phyloP scores from a whole-genome alignment of 2,113 vertebrate genomes.

The Tragelaphus scriptus region DNA sequence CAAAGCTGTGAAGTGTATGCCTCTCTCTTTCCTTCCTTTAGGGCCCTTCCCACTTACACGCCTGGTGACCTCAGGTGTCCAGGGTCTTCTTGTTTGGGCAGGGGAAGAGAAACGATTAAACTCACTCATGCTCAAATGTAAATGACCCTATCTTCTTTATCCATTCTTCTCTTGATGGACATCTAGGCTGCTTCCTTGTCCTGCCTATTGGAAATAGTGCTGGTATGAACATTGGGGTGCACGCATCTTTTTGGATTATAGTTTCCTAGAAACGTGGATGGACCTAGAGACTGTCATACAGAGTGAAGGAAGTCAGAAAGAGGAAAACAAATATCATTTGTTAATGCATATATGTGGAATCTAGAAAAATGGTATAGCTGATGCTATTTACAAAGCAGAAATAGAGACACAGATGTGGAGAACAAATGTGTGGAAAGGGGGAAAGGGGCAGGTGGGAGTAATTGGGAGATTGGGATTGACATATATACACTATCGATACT shows the following conservation, averaged over 20 bases:
- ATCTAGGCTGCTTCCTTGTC: background rate
- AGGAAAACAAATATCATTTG: background rate
- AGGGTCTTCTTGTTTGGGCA: background rate
- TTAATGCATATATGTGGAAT: background rate
- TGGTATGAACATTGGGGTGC: background rate
- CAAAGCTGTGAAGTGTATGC: background rate
- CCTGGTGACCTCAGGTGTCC: background rate
- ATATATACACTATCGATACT: background rate
- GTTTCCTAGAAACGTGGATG: background rate
- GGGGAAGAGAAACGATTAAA: background rate
- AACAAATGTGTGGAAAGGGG: background rate
- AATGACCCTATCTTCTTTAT: background rate
- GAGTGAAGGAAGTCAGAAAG: background rate
- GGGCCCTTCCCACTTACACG: background rate
- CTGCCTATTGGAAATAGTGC: background rate
- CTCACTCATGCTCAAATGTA: background rate
- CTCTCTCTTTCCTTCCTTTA: constrained; percentile 29
- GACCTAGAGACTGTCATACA: background rate
- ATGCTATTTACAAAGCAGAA: background rate
- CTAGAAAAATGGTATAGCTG: background rate
- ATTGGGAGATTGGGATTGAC: background rate
- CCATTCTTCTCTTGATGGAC: background rate
- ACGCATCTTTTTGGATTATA: background rate
- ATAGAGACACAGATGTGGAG: background rate
- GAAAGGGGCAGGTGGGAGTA: accelerated